Conservation (phyloP, 2,797 vertebrate genomes). For the Allobates femoralis region DNA sequence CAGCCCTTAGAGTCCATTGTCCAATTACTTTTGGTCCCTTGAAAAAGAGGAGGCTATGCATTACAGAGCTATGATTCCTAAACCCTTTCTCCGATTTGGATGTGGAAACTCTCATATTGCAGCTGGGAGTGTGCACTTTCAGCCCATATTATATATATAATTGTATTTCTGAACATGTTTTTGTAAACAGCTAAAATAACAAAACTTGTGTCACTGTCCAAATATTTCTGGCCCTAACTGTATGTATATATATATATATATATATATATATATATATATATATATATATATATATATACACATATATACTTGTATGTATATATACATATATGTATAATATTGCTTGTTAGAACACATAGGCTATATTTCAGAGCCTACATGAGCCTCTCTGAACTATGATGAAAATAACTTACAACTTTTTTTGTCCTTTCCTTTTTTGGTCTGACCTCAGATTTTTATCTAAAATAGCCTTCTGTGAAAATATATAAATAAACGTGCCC, state of each 20-base stretch:
- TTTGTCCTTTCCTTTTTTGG: conserved; percentile 37
- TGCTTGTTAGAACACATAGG: not conserved
- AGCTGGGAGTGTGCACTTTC: too few species aligned
- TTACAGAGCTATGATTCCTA: too few species aligned
- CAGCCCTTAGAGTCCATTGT: too few species aligned
- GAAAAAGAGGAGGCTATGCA: too few species aligned
- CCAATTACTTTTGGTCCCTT: too few species aligned
- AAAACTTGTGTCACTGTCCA: too few species aligned
- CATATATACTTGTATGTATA: not conserved
- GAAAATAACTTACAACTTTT: not conserved
- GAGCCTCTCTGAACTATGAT: not conserved
- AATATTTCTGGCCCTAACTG: too few species aligned
- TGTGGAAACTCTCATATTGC: too few species aligned
- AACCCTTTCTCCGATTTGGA: too few species aligned
- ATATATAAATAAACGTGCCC: conserved; percentile 49
- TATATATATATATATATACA: not conserved
- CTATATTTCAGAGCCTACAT: not conserved
- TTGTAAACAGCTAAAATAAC: too few species aligned
- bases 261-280: not conserved
- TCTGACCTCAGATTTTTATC: conserved; percentile 68
- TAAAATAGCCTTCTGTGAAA: conserved; percentile 65
- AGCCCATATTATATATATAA: too few species aligned
- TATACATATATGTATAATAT: not conserved
- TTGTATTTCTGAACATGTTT: too few species aligned
- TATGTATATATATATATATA: not conserved